Base-by-base conservation (phyloP, 2,113 vertebrate species). In the Lampris megalopsis region DNA sequence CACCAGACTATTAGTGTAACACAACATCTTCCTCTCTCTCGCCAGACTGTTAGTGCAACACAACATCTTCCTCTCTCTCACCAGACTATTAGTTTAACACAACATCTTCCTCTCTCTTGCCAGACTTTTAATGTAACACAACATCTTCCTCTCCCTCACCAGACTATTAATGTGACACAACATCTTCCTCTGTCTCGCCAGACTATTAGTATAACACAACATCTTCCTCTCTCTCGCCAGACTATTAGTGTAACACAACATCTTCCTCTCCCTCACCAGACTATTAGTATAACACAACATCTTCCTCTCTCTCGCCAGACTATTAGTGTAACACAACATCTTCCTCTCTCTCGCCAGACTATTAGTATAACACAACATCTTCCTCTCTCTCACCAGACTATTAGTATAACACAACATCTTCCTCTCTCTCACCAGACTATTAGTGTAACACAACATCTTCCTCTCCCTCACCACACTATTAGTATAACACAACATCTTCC, bases 301-400 rank as follows among this genome's bases (percentile, higher is more conserved):
- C 24, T 24, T 24, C 73, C 73, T 86, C 84, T 63, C 79, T 45
- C 40, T 77, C 24, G 11, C 73, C 79, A 66, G 66, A 63, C 79
- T 84, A 6, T 24, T 24, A 24, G 24, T 24, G 24, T 24, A 24
- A 24, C 24, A 24, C 24, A 24, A 24, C 24, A 24, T 24, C 24
- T 24, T 24, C 73, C 73, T 86, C 84, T 63, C 79, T 45, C 40
- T 77, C 24, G 9, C 73, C 79, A 66, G 66, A 63, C 79, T 84
- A 6, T 24, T 24, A 24, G 24, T 24, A 0, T 24, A 24, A 24
- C 24, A 24, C 24, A 24, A 24, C 24, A 24, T 24, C 24, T 24
- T 24, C 73, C 73, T 86, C 84, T 63, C 79, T 45, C 40, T 77
- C 24, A 10, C 73, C 79, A 66, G 66, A 63, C 79, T 84, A 6